Percentiles rank a stretch among this genome's conserved stretches.
Evolutionary conservation across 1,140 invertebrate genomes (phyloP).

Genomic region (Meloidogyne hapla): DNA sequence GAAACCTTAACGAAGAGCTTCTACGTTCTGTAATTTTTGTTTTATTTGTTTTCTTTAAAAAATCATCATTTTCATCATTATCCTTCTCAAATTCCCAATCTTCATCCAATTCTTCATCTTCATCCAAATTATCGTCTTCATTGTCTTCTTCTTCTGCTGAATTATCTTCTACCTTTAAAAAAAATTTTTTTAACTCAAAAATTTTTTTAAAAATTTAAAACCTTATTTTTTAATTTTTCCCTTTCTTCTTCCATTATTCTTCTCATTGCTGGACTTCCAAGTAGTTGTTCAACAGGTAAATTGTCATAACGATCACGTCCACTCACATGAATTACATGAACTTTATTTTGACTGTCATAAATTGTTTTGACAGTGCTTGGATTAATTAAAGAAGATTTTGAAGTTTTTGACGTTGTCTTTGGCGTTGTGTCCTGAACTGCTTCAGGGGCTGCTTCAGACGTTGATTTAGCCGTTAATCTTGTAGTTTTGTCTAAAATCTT

Average conservation of each 20-base stretch:
- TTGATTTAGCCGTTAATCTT: no score
- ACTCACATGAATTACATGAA: conserved; percentile 37
- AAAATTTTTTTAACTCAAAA: not conserved
- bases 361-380: conserved; percentile 14
- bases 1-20: not conserved
- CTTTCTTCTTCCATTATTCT: conserved; percentile 15
- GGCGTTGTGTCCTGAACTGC: no score
- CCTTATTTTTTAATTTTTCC: conserved; percentile 2
- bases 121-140: conserved; percentile 2
- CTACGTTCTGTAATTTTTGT: conserved; percentile 3
- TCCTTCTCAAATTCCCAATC: not conserved
- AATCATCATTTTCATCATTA: not conserved
- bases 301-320: conserved; percentile 15
- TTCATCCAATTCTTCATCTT: not conserved
- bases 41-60: not conserved
- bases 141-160: conserved; percentile 10
- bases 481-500: no score
- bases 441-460: no score
- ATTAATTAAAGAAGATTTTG: not conserved
- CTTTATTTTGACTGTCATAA: conserved; percentile 23
- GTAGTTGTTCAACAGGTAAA: not conserved
- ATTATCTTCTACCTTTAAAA: conserved; percentile 10
- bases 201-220: conserved; percentile 8
- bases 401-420: not conserved
- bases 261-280: conserved; percentile 3